Evolutionary conservation across 2,113 vertebrate genomes (phyloP).

Genomic region (Ictidomys tridecemlineatus): DNA sequence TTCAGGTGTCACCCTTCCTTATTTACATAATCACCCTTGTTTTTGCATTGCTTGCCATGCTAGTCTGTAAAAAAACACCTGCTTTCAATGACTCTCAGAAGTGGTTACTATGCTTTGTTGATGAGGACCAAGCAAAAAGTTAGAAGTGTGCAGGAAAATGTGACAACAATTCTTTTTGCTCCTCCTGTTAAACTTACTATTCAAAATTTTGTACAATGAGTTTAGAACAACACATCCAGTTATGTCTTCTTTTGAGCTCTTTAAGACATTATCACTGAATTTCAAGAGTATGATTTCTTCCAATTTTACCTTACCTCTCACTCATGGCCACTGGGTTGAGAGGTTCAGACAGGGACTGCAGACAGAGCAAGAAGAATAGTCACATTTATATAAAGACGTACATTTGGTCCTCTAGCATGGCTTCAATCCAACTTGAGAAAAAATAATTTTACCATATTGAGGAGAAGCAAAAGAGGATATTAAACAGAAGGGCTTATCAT

Average conservation of each 20-base stretch:
- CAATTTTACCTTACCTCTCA: neutral
- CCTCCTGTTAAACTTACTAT: neutral
- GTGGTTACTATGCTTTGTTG: neutral
- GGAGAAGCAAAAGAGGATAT: neutral
- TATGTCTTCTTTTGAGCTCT: neutral
- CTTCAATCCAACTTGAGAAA: neutral
- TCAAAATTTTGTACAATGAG: neutral
- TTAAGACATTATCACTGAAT: neutral
- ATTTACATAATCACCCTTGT: neutral
- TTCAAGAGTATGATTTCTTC: neutral
- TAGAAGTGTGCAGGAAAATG: neutral
- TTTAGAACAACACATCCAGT: neutral
- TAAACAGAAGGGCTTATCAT: neutral
- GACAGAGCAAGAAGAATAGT: neutral
- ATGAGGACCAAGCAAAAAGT: neutral
- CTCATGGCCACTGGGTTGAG: neutral
- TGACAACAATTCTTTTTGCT: neutral
- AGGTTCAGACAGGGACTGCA: neutral
- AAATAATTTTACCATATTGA: neutral
- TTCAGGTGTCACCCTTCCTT: neutral
- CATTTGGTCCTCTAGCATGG: neutral
- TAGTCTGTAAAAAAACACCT: neutral
- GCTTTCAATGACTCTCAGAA: neutral
- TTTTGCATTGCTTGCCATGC: fast-evolving
- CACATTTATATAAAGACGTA: neutral